These are phyloP conservation scores for Magallana ariakensis DNA, from an alignment of 1,140 invertebrate species.

Conservation along the genomic window DNA sequence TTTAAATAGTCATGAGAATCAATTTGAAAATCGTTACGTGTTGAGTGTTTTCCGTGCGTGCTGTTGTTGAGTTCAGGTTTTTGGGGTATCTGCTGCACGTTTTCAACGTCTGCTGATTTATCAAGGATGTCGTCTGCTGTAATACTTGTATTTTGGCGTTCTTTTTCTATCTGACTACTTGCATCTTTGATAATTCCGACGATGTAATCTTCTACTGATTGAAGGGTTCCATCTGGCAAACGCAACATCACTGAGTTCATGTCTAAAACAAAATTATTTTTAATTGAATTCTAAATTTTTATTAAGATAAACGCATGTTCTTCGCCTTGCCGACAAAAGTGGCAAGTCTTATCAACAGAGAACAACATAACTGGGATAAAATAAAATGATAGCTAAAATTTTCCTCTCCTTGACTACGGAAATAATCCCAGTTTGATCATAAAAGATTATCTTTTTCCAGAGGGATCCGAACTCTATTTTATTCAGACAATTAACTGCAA, in stretches of 20 bases:
- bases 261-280: neutral
- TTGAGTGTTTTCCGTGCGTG: slow-evolving; percentile 9
- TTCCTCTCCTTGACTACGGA: too few relatives aligned
- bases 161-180: slow-evolving; percentile 33
- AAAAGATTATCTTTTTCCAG: slow-evolving; percentile 7
- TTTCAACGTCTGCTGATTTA: slow-evolving; percentile 9
- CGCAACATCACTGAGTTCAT: slow-evolving; percentile 2
- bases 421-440: neutral
- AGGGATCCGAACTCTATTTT: neutral
- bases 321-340: too few relatives aligned
- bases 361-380: too few relatives aligned
- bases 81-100: slow-evolving; percentile 21
- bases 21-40: neutral
- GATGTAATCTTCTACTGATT: slow-evolving; percentile 48
- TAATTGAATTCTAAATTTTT: too few relatives aligned
- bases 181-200: slow-evolving; percentile 43
- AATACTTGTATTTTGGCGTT: slow-evolving; percentile 2
- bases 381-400: too few relatives aligned
- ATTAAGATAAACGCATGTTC: too few relatives aligned
- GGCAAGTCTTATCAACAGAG: too few relatives aligned
- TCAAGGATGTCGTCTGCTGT: neutral
- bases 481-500: neutral
- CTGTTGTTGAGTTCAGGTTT: slow-evolving; percentile 31
- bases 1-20: too few relatives aligned
- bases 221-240: slow-evolving; percentile 38